Conservation (phyloP, 2,888 invertebrate species). For the Lampropteryx suffumata region DNA sequence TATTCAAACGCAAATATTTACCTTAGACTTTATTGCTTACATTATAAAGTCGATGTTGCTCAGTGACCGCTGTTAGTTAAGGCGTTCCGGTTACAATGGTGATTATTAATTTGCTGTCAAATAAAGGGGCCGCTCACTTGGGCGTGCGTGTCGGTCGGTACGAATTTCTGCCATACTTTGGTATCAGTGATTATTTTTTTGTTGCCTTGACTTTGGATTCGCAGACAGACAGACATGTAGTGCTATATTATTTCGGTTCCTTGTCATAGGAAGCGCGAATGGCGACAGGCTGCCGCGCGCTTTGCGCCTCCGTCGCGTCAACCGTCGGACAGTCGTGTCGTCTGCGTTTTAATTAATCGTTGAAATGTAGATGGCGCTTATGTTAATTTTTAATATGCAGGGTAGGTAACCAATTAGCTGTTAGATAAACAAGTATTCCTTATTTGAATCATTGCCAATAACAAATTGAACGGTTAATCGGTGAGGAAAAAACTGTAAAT, state of each 20-base stretch:
- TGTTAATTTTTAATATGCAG: constrained; percentile 32
- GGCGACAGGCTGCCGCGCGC: constrained; percentile 20
- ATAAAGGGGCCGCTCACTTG: constrained; percentile 82
- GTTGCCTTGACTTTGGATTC: constrained; percentile 73
- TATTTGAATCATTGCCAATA: too few relatives aligned
- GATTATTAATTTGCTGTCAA: constrained; percentile 83
- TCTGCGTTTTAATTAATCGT: constrained; percentile 57
- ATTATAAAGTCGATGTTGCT: constrained; percentile 71
- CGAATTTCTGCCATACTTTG: constrained; percentile 82
- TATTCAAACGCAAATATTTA: constrained; percentile 59
- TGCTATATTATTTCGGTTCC: constrained; percentile 61
- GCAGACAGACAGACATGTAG: constrained; percentile 76
- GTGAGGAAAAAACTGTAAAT: too few relatives aligned
- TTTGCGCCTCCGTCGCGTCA: constrained; percentile 2
- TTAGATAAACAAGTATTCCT: too few relatives aligned
- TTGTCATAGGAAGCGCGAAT: constrained; percentile 53
- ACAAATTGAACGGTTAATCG: too few relatives aligned
- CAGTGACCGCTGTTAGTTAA: constrained; percentile 57
- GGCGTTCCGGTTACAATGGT: constrained; percentile 65
- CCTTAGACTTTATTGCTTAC: constrained; percentile 64
- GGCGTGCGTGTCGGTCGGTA: constrained; percentile 82
- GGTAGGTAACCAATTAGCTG: too few relatives aligned
- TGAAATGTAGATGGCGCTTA: constrained; percentile 47
- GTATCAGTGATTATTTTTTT: constrained; percentile 81
- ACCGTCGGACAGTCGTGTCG: constrained; percentile 26